phyloP scores from a whole-genome alignment of 1,140 invertebrate genomes.

The Diploscapter pachys region DNA sequence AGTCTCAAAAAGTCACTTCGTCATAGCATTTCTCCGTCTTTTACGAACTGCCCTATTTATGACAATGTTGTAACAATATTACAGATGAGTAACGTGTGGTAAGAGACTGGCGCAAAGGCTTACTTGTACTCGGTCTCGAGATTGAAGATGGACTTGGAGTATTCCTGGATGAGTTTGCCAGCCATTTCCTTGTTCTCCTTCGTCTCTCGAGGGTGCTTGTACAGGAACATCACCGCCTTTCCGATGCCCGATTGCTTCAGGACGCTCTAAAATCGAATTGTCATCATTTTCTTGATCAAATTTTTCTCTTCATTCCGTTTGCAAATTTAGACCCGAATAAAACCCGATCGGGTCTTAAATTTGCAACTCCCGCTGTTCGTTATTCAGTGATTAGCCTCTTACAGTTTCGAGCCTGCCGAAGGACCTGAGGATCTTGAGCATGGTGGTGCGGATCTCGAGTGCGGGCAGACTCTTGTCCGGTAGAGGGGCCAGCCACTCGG shows the following conservation, averaged over 20 bases:
- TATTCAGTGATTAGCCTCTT: not conserved
- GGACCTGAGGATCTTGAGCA: constrained; percentile 71
- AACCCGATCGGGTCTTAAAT: too few species aligned
- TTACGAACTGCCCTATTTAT: too few species aligned
- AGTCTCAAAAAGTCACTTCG: too few species aligned
- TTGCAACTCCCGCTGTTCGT: too few species aligned
- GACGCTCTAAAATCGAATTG: constrained; percentile 71
- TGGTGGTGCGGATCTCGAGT: constrained; percentile 79
- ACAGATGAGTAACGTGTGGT: too few species aligned
- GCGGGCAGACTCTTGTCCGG: constrained; percentile 92
- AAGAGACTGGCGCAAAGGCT: too few species aligned
- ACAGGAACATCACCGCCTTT: constrained; percentile 98
- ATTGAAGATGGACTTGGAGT: constrained; percentile 56
- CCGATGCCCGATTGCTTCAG: constrained; percentile 81
- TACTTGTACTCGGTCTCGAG: constrained; percentile 70
- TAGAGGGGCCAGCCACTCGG: constrained; percentile 86
- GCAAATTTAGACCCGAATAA: too few species aligned
- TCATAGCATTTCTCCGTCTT: too few species aligned
- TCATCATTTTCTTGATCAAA: too few species aligned
- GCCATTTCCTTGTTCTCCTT: constrained; percentile 86
- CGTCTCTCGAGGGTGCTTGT: constrained; percentile 95
- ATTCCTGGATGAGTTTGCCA: constrained; percentile 78
- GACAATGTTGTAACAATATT: too few species aligned
- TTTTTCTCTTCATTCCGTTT: too few species aligned
- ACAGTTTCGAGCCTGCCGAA: constrained; percentile 44